Percentiles rank a stretch among this genome's conserved stretches.
These are phyloP conservation scores for Otocyon megalotis DNA, from an alignment of 2,113 vertebrate species.

Conservation along the genomic window DNA sequence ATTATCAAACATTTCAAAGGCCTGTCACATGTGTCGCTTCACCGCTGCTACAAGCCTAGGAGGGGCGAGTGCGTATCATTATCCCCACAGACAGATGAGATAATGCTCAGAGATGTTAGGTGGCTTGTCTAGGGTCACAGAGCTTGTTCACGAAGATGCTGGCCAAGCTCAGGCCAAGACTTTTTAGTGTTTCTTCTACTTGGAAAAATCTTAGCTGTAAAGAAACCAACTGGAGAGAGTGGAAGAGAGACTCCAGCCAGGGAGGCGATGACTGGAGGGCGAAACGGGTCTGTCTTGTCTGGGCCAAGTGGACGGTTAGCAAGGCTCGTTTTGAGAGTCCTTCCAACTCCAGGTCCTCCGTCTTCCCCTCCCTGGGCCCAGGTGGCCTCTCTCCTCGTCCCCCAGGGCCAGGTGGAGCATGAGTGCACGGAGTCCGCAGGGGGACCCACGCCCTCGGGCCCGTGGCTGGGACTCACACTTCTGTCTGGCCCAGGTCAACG, in stretches of 20 bases:
- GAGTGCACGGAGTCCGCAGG: fast-evolving
- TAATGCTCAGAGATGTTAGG: not conserved
- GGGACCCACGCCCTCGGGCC: too few relatives aligned
- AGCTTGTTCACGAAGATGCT: not conserved
- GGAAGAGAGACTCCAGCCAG: too few relatives aligned
- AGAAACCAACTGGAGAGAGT: not conserved
- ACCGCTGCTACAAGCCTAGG: not conserved
- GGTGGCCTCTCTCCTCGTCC: not conserved
- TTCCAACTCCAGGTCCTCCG: not conserved
- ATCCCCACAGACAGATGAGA: not conserved
- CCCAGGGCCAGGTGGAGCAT: fast-evolving
- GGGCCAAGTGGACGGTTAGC: fast-evolving
- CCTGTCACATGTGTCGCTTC: not conserved
- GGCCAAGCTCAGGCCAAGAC: not conserved
- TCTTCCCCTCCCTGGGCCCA: not conserved
- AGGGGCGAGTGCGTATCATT: fast-evolving
- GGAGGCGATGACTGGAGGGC: too few relatives aligned
- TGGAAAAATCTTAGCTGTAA: not conserved
- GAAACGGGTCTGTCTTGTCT: not conserved
- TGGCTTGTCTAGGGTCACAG: not conserved
- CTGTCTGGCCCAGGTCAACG: conserved; percentile 91
- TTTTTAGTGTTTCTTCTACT: not conserved
- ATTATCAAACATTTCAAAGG: not conserved
- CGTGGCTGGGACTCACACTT: not conserved
- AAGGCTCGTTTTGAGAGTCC: not conserved